A percentile compares a stretch with the other conserved stretches of the same genome.
Conservation (phyloP, 2,113 vertebrate species). For the Petroica traversi region DNA sequence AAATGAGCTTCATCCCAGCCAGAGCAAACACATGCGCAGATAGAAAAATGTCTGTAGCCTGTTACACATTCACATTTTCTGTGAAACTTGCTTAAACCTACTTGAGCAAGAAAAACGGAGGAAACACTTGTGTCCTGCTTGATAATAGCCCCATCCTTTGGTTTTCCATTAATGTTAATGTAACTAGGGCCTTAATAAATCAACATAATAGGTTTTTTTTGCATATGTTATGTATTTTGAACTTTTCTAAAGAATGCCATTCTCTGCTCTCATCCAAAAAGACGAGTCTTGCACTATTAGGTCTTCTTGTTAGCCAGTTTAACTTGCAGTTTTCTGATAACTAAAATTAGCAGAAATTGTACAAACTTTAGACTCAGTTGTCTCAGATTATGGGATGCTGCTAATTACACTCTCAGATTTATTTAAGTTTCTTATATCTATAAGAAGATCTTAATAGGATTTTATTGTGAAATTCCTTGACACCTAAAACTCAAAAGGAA, state of each 20-base stretch:
- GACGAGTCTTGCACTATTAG: rapidly evolving
- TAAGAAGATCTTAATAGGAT: neutral
- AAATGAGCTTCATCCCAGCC: neutral
- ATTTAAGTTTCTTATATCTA: neutral
- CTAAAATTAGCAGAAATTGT: neutral
- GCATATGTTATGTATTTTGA: neutral
- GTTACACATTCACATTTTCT: neutral
- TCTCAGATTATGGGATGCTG: neutral
- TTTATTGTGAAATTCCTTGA: neutral
- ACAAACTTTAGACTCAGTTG: rapidly evolving
- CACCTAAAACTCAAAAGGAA: neutral
- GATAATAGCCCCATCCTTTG: neutral
- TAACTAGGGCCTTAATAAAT: neutral
- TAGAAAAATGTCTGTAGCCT: neutral
- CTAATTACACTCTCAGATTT: neutral
- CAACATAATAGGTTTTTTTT: neutral
- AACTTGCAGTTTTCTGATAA: neutral
- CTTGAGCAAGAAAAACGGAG: neutral
- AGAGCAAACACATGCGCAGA: neutral
- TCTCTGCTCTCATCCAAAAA: neutral
- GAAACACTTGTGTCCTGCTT: neutral
- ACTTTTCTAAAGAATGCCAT: neutral
- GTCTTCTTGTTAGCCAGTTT: neutral
- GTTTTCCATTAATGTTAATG: neutral
- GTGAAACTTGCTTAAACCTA: neutral